phyloP scores from a whole-genome alignment of 2,797 vertebrate genomes.

The Anisognathus igniventris region DNA sequence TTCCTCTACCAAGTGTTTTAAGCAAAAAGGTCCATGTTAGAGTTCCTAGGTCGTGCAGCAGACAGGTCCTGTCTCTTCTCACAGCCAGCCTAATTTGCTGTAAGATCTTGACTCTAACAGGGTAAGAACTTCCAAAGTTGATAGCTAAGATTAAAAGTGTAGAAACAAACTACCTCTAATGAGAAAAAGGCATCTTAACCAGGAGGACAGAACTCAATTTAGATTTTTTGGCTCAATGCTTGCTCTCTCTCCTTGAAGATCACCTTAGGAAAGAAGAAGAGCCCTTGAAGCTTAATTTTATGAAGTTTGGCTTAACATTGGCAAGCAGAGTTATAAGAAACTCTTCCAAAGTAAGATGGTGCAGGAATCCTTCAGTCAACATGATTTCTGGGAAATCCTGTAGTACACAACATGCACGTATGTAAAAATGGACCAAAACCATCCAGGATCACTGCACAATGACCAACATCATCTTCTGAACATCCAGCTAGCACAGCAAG shows the following conservation, averaged over 20 bases:
- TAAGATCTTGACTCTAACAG: neutral
- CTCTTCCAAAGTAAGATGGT: neutral
- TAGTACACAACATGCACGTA: fast-evolving
- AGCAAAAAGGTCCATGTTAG: neutral
- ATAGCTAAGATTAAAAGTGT: neutral
- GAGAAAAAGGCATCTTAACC: neutral
- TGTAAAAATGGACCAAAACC: neutral
- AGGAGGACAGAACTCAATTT: neutral
- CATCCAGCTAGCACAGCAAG: neutral
- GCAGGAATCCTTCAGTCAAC: neutral
- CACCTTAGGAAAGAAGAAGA: neutral
- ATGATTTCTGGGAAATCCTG: neutral
- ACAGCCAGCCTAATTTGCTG: neutral
- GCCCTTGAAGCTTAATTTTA: neutral
- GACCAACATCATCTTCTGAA: neutral
- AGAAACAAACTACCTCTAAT: neutral
- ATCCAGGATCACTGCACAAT: neutral
- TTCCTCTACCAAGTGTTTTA: neutral
- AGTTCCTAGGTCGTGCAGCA: neutral
- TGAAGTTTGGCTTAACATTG: neutral
- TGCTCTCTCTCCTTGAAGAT: neutral
- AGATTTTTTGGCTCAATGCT: neutral
- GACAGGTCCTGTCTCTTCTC: neutral
- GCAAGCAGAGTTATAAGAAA: neutral
- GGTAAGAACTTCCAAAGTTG: neutral